Evolutionary conservation across 2,888 invertebrate genomes (phyloP).

Genomic region (Eulithis prunata): DNA sequence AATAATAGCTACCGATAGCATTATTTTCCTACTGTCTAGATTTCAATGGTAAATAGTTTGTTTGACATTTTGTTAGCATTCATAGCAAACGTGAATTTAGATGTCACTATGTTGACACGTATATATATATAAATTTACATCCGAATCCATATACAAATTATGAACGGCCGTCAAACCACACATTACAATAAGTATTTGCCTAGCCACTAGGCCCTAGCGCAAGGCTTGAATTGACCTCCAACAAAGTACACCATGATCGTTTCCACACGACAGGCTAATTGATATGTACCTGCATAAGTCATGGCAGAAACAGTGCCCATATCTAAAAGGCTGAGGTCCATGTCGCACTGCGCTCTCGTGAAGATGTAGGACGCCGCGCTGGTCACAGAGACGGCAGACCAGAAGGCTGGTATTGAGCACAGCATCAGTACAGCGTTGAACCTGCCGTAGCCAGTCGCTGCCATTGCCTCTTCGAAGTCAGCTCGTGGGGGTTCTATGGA

Average conservation of each 20-base stretch:
- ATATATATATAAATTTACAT: too few species aligned
- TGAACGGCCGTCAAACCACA: too few species aligned
- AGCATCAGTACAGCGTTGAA: slow-evolving; percentile 87
- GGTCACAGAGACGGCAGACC: slow-evolving; percentile 88
- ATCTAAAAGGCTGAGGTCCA: slow-evolving; percentile 86
- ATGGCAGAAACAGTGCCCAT: slow-evolving; percentile 89
- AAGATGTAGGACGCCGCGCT: slow-evolving; percentile 89
- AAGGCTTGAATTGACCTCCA: too few species aligned
- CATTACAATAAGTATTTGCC: too few species aligned
- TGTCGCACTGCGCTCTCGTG: slow-evolving; percentile 90
- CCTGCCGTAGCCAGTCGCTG: slow-evolving; percentile 87
- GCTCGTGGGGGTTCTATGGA: slow-evolving; percentile 57
- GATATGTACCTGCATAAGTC: slow-evolving; percentile 87
- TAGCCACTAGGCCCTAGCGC: too few species aligned
- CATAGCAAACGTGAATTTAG: not conserved
- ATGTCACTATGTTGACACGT: not conserved
- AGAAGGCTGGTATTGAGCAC: slow-evolving; percentile 86
- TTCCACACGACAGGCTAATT: not conserved
- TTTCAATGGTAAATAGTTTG: not conserved
- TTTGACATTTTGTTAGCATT: not conserved
- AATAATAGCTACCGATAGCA: not conserved
- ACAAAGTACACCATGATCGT: not conserved
- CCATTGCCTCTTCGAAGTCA: slow-evolving; percentile 89
- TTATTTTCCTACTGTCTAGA: slow-evolving; percentile 2
- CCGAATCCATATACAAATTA: too few species aligned